Base-by-base conservation (phyloP, 2,797 vertebrate species). In the Synanceia verrucosa region DNA sequence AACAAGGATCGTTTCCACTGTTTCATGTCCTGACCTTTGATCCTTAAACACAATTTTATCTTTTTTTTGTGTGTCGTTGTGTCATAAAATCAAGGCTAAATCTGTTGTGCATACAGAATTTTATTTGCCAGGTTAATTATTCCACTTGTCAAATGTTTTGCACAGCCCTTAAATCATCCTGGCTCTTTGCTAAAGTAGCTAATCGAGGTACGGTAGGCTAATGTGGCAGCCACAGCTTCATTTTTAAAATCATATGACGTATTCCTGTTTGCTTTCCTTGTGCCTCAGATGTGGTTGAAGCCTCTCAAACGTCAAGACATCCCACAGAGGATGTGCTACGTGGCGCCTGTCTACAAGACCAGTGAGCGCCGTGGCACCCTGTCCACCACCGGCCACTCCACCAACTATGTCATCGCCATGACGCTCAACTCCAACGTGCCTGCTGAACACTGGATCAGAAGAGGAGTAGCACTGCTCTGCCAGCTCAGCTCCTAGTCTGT, bases 341-440 rank as follows among this genome's bases (percentile, higher is more conserved):
- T 95, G n/a, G 92, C 84, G 7, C 96, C 96, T 0, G 65, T 97
- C 65, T 97, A 96, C 78, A 96, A 98, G 87, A 97, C 96, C 14
- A 95, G 95, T 0, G 95, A 98, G 88, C 93, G 96, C 37, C 92
- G 95, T 7, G 96, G 96, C 6, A 94, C 94, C 0, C 78, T 97
- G 59, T 97, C 96, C 59, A 96, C 96, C 36, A 97, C 95, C 0
- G 95, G 96, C 9, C 96, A 97, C 58, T 97, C 96, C 57, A 98
- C 95, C 34, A 97, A 95, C 64, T 96, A 95, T 0, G 95, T 96
- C 51, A 93, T 96, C 0, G 90, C 94, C 52, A 94, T 96, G 93
- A 94, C 88, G 5, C 94, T 98, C 5, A 91, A 92, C 77, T 93
- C 96, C 0, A 85, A 94, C 14, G 78, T 93, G 1, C 84, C 93